Percentiles rank a stretch among this genome's conserved stretches.
These are phyloP conservation scores for Atlantisia rogersi DNA, from an alignment of 2,113 vertebrate species.

Conservation along the genomic window DNA sequence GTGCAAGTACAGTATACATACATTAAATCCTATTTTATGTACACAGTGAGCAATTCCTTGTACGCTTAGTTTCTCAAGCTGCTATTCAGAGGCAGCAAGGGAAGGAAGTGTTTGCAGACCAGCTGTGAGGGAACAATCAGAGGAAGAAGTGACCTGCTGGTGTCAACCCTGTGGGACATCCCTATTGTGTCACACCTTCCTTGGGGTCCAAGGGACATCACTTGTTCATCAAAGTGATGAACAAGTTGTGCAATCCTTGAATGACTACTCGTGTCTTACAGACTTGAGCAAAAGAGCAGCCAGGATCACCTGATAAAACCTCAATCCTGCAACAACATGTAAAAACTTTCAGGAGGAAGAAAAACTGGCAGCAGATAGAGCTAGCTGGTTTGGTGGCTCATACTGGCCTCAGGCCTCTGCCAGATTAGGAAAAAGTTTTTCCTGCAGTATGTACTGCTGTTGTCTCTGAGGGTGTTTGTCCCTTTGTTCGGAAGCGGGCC, in stretches of 20 bases:
- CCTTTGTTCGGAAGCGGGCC: not conserved
- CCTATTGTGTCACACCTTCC: not conserved
- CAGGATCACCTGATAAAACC: rapidly evolving
- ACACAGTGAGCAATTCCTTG: not conserved
- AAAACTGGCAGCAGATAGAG: not conserved
- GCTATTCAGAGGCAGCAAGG: not conserved
- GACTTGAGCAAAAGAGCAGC: not conserved
- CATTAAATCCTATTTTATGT: not conserved
- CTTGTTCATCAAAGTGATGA: not conserved
- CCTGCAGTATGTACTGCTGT: not conserved
- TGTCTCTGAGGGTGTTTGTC: not conserved
- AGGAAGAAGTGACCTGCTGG: slow-evolving; percentile 12
- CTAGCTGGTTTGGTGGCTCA: not conserved
- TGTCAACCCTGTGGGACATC: not conserved
- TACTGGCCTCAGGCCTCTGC: not conserved
- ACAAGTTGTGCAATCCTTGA: not conserved
- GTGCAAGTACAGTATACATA: not conserved
- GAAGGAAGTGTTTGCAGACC: slow-evolving; percentile 40
- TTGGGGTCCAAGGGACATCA: not conserved
- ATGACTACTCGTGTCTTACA: too few relatives aligned
- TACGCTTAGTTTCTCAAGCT: not conserved
- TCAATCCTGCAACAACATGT: not conserved
- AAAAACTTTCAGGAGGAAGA: not conserved
- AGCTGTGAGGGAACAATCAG: slow-evolving; percentile 49
- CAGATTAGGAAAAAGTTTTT: not conserved